Evolutionary conservation across 2,888 invertebrate genomes (phyloP), one percentile per base, ranked within the genome.

Genomic region (Globia sparganii): DNA sequence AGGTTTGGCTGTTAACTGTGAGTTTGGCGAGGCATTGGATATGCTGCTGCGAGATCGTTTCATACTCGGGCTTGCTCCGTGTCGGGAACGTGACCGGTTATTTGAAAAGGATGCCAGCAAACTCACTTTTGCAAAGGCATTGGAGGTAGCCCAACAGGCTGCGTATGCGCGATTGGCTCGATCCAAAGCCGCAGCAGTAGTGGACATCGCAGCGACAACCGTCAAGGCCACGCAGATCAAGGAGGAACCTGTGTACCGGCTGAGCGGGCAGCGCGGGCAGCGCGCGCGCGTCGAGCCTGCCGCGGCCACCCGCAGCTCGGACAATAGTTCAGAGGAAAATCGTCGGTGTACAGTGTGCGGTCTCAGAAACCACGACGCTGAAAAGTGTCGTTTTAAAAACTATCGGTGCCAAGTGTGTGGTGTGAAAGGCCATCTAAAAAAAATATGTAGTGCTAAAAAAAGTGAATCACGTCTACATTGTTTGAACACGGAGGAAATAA

Each of bases 391-490:
- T 25, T 75, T 56, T 68, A 62, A 68, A 49, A 68, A 58, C 28
- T 73, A 77, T 43, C 62, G 56, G 34, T 68, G 77, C 34, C 59
- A 61, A 78, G 49, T 65, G 61, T 80, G 69, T 34, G 58, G 61
- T 34, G 43, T 61, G 71, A 71, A 71, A 61, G 34, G 59, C 34
- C 59, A 61, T 21, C 4, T 71, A 59, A 61, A 71, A 18, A 43
- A 43, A 43, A 13, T 43, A 13, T 43, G 43, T 43, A 43, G 43
- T 43, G 43, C 13, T 4, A 43, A 43, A 43, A 43, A 43, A 9
- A 2, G 43, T 43, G 43, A 43, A 43, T 43, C 43, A 43, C 13
- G 43, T 43, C 15, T 43, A 43, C 43, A 15, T 43, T 13, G 43
- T 15, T 43, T 43, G 43, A 43, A 15, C 43, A 43, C 43, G 43